phyloP scores from a whole-genome alignment of 35 echinoderm and acorn worm genomes.

The Stichopus chloronotus region DNA sequence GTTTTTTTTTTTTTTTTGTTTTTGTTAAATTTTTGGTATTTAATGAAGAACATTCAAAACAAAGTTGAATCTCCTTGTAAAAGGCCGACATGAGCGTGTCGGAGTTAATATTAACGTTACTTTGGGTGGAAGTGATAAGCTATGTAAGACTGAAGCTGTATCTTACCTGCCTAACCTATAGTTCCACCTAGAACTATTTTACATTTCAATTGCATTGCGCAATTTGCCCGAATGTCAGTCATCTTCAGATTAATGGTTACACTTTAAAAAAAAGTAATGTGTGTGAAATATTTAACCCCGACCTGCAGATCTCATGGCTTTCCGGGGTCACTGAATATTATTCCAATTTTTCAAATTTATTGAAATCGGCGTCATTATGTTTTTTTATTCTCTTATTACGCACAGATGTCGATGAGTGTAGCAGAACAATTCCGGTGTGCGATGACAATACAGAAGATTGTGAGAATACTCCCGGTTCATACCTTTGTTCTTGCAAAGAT shows the following conservation, averaged over 20 bases:
- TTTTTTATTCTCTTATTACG: neutral
- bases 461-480: conserved; percentile 32
- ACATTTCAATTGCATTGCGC: neutral
- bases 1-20: no score
- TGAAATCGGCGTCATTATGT: no score
- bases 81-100: neutral
- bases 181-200: neutral
- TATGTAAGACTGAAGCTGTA: neutral
- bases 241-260: neutral
- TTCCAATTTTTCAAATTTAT: neutral
- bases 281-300: neutral
- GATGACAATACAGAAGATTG: neutral
- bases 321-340: neutral
- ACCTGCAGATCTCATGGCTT: no score
- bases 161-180: neutral
- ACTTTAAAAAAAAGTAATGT: neutral
- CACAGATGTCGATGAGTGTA: conserved; percentile 56
- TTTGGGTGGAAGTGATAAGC: neutral
- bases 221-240: neutral
- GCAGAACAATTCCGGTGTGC: neutral
- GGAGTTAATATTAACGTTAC: neutral
- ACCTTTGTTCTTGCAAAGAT: conserved; percentile 2
- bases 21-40: neutral
- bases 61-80: neutral
- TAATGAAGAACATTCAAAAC: neutral